phyloP scores from a whole-genome alignment of 1,140 invertebrate species.

The Bombus sibiricus region DNA sequence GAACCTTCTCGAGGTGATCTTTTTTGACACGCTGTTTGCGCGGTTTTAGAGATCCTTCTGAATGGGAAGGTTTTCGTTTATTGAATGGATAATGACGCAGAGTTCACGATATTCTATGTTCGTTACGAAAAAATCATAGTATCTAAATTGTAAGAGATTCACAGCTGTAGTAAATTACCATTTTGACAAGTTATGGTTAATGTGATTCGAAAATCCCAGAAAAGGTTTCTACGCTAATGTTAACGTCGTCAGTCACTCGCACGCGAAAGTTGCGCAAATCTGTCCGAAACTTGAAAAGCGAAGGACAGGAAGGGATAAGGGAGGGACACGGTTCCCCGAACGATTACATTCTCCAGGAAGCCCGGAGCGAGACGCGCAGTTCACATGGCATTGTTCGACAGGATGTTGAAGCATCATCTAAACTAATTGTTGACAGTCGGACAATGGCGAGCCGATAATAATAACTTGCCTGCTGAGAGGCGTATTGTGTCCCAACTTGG shows the following conservation, averaged over 20 bases:
- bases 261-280: constrained; percentile 37
- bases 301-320: neutral
- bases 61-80: neutral
- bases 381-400: constrained; percentile 65
- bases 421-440: constrained; percentile 79
- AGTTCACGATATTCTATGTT: neutral
- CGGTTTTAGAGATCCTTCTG: neutral
- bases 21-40: constrained; percentile 6
- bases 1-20: neutral
- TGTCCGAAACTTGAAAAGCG: neutral
- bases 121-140: neutral
- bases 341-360: constrained; percentile 53
- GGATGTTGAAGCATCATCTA: constrained; percentile 76
- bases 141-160: neutral
- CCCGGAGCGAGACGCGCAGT: constrained; percentile 12
- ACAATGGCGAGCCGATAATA: constrained; percentile 74
- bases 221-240: too few species aligned
- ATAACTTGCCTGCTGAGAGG: constrained; percentile 73
- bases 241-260: neutral
- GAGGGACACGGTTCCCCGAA: constrained; percentile 32
- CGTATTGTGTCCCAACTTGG: constrained; percentile 59
- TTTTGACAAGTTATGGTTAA: neutral
- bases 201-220: neutral
- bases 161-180: neutral
- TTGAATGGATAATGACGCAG: neutral